phyloP scores from a whole-genome alignment of 1,140 invertebrate genomes.

The Melanaphis sacchari region DNA sequence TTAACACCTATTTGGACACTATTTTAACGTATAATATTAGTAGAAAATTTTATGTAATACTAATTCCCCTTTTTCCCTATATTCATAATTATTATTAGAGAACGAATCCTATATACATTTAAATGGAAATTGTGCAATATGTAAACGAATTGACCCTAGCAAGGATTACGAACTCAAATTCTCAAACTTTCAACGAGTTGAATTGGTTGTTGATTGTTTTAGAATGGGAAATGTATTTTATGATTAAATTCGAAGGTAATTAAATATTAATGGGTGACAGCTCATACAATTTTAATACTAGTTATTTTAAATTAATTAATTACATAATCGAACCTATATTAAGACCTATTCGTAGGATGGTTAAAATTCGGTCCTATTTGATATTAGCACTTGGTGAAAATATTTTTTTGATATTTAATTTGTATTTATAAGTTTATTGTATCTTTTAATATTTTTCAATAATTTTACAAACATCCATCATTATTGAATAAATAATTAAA shows the following conservation, averaged over 20 bases:
- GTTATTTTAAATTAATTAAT: slow-evolving; percentile 7
- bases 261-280: neutral
- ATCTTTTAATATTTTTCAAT: neutral
- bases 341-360: neutral
- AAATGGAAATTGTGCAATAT: neutral
- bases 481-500: neutral
- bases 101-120: neutral
- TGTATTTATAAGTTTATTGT: neutral
- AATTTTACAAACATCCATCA: neutral
- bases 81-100: neutral
- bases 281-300: neutral
- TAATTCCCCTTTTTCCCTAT: neutral
- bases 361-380: neutral
- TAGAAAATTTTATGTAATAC: neutral
- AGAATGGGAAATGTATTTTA: neutral
- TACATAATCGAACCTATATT: neutral
- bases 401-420: neutral
- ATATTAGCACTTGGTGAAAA: neutral
- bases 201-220: neutral
- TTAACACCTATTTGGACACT: neutral
- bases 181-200: neutral
- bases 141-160: neutral
- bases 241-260: neutral
- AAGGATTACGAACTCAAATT: neutral
- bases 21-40: neutral